Conservation (phyloP, 2,113 vertebrate species). For the Bubo scandiacus region DNA sequence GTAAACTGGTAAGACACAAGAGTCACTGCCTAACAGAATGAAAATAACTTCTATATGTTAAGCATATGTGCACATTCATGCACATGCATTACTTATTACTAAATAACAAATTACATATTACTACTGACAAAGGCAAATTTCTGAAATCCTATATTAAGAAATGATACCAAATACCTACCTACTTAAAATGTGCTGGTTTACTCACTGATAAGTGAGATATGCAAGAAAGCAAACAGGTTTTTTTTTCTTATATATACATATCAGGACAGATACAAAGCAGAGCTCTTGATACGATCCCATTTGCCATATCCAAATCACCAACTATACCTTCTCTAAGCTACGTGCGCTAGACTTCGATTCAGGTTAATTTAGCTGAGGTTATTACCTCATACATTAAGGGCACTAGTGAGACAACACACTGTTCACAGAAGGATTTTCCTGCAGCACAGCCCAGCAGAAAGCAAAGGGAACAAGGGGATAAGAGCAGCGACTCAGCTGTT, state of each 20-base stretch:
- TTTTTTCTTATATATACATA: rapidly evolving
- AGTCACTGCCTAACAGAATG: neutral
- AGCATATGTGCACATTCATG: neutral
- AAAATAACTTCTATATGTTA: neutral
- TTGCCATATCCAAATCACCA: neutral
- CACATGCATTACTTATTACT: neutral
- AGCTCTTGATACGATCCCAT: neutral
- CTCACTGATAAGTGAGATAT: neutral
- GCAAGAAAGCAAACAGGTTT: neutral
- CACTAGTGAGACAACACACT: neutral
- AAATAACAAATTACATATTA: neutral
- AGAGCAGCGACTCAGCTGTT: neutral
- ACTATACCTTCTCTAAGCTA: neutral
- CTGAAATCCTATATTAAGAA: neutral
- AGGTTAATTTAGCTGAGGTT: neutral
- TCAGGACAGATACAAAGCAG: neutral
- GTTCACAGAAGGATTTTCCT: neutral
- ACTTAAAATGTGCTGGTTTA: neutral
- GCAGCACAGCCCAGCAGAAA: neutral
- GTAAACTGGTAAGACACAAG: neutral
- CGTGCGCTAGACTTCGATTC: neutral
- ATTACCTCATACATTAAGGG: neutral
- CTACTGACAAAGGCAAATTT: neutral
- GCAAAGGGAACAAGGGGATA: neutral
- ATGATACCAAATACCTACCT: neutral